Evolutionary conservation across 2,113 vertebrate genomes (phyloP).

Genomic region (Leiothrix lutea): DNA sequence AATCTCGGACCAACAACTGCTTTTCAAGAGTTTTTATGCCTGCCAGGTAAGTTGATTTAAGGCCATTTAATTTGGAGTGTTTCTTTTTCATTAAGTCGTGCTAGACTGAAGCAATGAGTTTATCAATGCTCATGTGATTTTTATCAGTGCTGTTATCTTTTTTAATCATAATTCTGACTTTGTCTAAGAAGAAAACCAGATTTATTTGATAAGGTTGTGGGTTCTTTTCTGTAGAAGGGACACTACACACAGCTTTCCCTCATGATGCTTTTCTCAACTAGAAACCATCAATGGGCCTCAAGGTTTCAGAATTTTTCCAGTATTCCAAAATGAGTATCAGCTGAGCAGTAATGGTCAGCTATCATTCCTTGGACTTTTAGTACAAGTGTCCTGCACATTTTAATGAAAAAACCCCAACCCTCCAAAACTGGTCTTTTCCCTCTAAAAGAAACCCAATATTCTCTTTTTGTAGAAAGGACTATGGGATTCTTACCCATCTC

Average conservation of each 20-base stretch:
- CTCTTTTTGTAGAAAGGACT: background rate
- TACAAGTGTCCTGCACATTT: background rate
- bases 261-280: background rate
- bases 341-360: background rate
- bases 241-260: background rate
- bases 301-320: background rate
- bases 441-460: background rate
- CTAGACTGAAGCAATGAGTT: background rate
- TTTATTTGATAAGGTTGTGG: background rate
- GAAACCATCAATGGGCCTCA: background rate
- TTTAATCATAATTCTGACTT: background rate
- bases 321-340: background rate
- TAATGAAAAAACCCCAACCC: fast-evolving
- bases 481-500: background rate
- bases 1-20: background rate
- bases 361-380: background rate
- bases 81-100: background rate
- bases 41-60: background rate
- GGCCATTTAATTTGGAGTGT: background rate
- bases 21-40: background rate
- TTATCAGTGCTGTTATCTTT: background rate
- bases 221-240: background rate
- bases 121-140: background rate
- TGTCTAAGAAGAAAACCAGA: background rate
- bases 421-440: background rate